Conservation (phyloP, 2,113 vertebrate genomes). For the Thunnus maccoyii region DNA sequence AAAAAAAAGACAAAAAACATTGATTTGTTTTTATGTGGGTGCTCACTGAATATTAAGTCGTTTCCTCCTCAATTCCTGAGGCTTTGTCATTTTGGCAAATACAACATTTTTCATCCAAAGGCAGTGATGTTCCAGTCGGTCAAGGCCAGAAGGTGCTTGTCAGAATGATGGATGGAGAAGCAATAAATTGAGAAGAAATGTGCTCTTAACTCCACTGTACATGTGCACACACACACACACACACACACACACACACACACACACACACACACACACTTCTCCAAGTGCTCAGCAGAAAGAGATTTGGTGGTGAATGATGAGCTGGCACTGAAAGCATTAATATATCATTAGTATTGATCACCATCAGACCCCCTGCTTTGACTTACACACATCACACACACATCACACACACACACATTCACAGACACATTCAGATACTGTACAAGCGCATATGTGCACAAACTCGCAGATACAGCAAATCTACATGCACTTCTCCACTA, state of each 20-base stretch:
- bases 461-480: conserved; percentile 68
- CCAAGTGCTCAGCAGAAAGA: conserved; percentile 64
- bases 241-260: conserved; percentile 18
- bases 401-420: conserved; percentile 24
- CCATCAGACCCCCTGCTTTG: conserved; percentile 78
- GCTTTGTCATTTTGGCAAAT: conserved; percentile 31
- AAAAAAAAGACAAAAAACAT: background rate
- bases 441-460: conserved; percentile 43
- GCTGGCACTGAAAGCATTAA: conserved; percentile 90
- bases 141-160: conserved; percentile 68
- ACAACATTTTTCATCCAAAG: conserved; percentile 54
- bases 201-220: conserved; percentile 46
- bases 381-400: conserved; percentile 26
- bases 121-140: conserved; percentile 46
- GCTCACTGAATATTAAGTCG: conserved; percentile 22
- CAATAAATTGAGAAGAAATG: conserved; percentile 62
- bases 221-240: conserved; percentile 6
- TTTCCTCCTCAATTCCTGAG: background rate
- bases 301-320: conserved; percentile 83
- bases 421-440: conserved; percentile 42
- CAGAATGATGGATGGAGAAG: conserved; percentile 79
- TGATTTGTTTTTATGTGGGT: background rate
- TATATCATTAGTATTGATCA: conserved; percentile 94
- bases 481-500: conserved; percentile 48
- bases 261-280: conserved; percentile 26